A percentile compares a stretch with the other conserved stretches of the same genome.
phyloP scores from a whole-genome alignment of 2,888 invertebrate species.

The Pseudococcus longispinus region DNA sequence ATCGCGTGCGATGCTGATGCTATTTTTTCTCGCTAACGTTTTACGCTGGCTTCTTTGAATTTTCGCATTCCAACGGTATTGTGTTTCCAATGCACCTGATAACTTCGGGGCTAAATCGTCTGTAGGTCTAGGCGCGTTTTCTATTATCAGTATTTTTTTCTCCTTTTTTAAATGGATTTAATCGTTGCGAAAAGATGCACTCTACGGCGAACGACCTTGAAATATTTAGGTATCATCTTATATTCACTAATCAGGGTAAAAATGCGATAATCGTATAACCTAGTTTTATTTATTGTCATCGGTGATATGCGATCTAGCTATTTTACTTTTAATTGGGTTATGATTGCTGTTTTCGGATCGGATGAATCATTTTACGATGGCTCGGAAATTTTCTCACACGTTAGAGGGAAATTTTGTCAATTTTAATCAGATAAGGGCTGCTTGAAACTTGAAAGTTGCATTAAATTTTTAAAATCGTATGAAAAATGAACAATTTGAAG shows the following conservation, averaged over 20 bases:
- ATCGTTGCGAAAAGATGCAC: constrained; percentile 47
- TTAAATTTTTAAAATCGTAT: no score
- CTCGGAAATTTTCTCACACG: no score
- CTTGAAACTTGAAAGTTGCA: no score
- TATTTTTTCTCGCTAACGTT: constrained; percentile 51
- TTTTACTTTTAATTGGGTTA: not conserved
- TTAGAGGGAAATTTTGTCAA: no score
- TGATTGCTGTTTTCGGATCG: not conserved
- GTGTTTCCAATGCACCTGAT: constrained; percentile 53
- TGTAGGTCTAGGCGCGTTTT: constrained; percentile 21
- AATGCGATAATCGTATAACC: not conserved
- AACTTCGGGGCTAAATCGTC: constrained; percentile 47
- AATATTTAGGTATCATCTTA: constrained; percentile 3
- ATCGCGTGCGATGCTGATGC: constrained; percentile 47
- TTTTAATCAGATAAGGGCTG: no score
- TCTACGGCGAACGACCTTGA: constrained; percentile 23
- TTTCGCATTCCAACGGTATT: constrained; percentile 50
- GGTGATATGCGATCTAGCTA: not conserved
- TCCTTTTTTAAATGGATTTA: constrained; percentile 45
- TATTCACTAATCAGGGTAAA: not conserved
- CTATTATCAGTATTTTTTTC: constrained; percentile 28
- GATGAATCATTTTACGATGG: no score
- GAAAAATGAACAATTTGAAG: no score
- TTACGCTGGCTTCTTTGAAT: constrained; percentile 50
- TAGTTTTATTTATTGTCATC: not conserved